These are phyloP conservation scores for Octomys mimax DNA, from an alignment of 2,797 vertebrate species.

Conservation along the genomic window DNA sequence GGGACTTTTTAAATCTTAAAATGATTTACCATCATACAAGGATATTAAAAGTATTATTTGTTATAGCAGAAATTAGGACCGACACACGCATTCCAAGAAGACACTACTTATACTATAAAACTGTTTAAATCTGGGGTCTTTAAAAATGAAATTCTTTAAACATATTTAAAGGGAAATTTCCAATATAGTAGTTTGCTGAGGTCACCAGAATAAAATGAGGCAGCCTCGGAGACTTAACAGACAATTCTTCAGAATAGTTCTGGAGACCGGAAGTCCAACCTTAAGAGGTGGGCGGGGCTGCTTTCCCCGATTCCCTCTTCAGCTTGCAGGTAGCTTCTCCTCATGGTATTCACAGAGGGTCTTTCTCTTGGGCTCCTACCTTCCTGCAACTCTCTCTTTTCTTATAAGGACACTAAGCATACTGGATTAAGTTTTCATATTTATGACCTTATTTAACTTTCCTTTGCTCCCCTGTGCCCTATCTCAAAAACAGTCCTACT, in stretches of 20 bases:
- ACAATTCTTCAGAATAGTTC: not conserved
- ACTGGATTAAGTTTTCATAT: not conserved
- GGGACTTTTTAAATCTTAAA: conserved; percentile 47
- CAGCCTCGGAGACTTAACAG: not conserved
- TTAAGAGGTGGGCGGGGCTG: no score
- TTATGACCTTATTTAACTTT: not conserved
- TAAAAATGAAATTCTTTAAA: conserved; percentile 51
- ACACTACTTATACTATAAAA: conserved; percentile 32
- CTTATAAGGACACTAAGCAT: not conserved
- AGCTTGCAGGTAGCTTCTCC: not conserved
- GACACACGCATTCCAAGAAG: conserved; percentile 38
- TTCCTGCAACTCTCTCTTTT: not conserved
- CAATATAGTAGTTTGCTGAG: not conserved
- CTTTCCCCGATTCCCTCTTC: not conserved
- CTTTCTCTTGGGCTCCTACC: not conserved
- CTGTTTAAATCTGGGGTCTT: not conserved
- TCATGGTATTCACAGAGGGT: not conserved
- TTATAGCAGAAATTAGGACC: conserved; percentile 17
- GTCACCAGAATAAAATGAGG: not conserved
- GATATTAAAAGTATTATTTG: conserved; percentile 52
- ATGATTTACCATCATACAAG: conserved; percentile 17
- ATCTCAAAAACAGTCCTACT: not conserved
- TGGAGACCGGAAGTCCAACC: not conserved
- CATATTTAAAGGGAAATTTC: conserved; percentile 10
- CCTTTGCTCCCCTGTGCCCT: not conserved